A percentile compares a stretch with the other conserved stretches of the same genome.
phyloP scores from a whole-genome alignment of 2,113 vertebrate genomes.

The Psittacus erithacus region DNA sequence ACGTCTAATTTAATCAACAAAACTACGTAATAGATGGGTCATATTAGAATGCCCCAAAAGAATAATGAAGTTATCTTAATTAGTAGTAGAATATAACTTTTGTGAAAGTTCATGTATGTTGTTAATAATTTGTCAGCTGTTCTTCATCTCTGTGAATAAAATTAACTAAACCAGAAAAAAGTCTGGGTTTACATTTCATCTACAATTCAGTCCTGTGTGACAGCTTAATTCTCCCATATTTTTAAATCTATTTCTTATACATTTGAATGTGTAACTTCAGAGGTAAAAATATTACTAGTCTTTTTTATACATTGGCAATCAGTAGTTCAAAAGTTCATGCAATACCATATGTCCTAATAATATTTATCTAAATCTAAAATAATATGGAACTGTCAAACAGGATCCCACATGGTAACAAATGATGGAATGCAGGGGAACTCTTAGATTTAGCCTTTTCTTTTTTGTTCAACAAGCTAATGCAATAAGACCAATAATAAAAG shows the following conservation, averaged over 20 bases:
- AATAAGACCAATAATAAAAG: slow-evolving; percentile 89
- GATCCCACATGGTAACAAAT: slow-evolving; percentile 84
- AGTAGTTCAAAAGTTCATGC: slow-evolving; percentile 78
- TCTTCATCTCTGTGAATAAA: slow-evolving; percentile 23
- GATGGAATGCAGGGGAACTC: slow-evolving; percentile 88
- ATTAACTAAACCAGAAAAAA: neutral
- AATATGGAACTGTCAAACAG: slow-evolving; percentile 78
- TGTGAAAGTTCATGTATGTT: slow-evolving; percentile 41
- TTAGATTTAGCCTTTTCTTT: slow-evolving; percentile 81
- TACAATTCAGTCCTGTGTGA: neutral
- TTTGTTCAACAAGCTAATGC: slow-evolving; percentile 85
- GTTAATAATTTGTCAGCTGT: slow-evolving; percentile 38
- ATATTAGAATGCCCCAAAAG: slow-evolving; percentile 25
- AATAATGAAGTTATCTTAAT: slow-evolving; percentile 33
- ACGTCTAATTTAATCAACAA: neutral
- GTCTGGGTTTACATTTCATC: neutral
- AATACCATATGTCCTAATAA: slow-evolving; percentile 76
- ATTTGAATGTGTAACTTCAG: slow-evolving; percentile 28
- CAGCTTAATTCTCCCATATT: neutral
- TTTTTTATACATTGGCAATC: slow-evolving; percentile 41
- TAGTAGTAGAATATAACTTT: slow-evolving; percentile 45
- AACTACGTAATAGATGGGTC: neutral
- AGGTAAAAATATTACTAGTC: slow-evolving; percentile 39
- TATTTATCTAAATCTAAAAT: slow-evolving; percentile 81
- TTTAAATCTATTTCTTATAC: neutral